phyloP scores from a whole-genome alignment of 2,888 invertebrate species.

The Choreutis nemorana region DNA sequence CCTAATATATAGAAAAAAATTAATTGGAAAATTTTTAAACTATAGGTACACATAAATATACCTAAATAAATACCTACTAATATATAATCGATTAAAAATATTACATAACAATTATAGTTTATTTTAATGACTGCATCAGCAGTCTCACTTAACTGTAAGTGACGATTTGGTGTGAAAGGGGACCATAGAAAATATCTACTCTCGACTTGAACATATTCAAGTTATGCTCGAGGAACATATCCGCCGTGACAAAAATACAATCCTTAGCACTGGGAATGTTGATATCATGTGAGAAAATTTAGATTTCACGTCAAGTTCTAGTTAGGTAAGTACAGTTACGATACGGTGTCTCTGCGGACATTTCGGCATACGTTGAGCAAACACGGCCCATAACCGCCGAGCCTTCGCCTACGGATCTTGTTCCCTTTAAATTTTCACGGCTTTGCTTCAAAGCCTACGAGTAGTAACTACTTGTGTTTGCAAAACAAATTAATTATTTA shows the following conservation, averaged over 20 bases:
- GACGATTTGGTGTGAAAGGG: constrained; percentile 5
- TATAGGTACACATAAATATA: no score
- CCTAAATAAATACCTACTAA: no score
- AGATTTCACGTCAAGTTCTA: constrained; percentile 1
- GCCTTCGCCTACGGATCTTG: constrained; percentile 21
- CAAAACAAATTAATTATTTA: constrained; percentile 54
- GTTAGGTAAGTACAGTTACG: constrained; percentile 1
- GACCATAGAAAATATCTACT: constrained; percentile 1
- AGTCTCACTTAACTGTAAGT: no score
- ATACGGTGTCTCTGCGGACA: constrained; percentile 5
- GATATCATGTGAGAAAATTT: constrained; percentile 2
- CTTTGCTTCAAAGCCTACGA: constrained; percentile 24
- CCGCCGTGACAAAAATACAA: constrained; percentile 4
- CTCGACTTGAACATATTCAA: constrained; percentile 1
- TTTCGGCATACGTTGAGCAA: constrained; percentile 8
- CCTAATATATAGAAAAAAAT: no score
- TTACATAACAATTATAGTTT: no score
- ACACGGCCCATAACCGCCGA: constrained; percentile 25
- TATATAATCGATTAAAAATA: no score
- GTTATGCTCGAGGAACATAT: neutral
- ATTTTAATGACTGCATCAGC: no score
- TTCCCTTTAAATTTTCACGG: constrained; percentile 38
- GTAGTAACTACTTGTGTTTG: constrained; percentile 29
- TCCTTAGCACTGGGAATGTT: neutral
- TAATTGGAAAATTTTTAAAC: no score